phyloP scores from a whole-genome alignment of 2,797 vertebrate genomes.

The Botia almorhae region DNA sequence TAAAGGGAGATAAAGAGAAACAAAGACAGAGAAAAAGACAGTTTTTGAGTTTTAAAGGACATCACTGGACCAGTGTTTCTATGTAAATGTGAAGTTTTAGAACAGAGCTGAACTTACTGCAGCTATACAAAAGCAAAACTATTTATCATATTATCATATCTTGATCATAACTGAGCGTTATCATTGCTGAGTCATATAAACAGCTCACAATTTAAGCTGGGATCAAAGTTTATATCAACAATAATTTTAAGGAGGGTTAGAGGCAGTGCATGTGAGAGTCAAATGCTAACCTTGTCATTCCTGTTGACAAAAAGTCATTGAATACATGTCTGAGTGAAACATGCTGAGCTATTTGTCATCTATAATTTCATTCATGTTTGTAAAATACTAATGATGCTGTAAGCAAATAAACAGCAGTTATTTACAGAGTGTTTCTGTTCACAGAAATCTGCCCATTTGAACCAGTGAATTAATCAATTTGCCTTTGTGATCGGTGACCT shows the following conservation, averaged over 20 bases:
- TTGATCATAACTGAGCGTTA: slow-evolving; percentile 45
- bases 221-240: slow-evolving; percentile 54
- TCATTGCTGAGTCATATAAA: slow-evolving; percentile 42
- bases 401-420: neutral
- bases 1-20: slow-evolving; percentile 43
- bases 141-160: slow-evolving; percentile 50
- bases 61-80: slow-evolving; percentile 59
- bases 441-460: too few relatives aligned
- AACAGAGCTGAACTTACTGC: slow-evolving; percentile 44
- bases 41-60: slow-evolving; percentile 54
- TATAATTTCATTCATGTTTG: neutral
- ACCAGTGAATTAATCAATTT: too few relatives aligned
- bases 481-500: too few relatives aligned
- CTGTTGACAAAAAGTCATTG: slow-evolving; percentile 45
- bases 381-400: neutral
- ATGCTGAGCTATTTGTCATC: too few relatives aligned
- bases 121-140: slow-evolving; percentile 30
- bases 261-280: slow-evolving; percentile 58
- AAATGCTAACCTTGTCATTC: slow-evolving; percentile 84
- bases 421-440: too few relatives aligned
- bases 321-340: too few relatives aligned
- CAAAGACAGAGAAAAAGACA: neutral
- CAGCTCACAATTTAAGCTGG: slow-evolving; percentile 34
- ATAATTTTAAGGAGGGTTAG: slow-evolving; percentile 48
- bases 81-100: slow-evolving; percentile 52